A percentile compares a stretch with the other conserved stretches of the same genome.
Evolutionary conservation across 2,888 invertebrate genomes (phyloP).

Genomic region (Portevinia maculata): DNA sequence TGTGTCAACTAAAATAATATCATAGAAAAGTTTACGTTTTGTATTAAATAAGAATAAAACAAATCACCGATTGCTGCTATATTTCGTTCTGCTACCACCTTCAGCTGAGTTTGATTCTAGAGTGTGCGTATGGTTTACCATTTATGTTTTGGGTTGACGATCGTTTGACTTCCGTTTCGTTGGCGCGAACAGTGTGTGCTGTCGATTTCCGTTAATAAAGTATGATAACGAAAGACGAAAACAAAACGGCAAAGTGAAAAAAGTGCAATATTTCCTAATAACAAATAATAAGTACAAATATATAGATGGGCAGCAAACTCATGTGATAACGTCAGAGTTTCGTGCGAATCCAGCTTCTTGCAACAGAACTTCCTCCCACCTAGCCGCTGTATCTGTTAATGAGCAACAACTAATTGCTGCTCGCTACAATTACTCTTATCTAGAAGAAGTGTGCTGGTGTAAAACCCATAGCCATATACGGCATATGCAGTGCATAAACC

Average conservation of each 20-base stretch:
- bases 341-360: neutral
- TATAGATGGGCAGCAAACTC: neutral
- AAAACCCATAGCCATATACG: constrained; percentile 10
- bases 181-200: constrained; percentile 63
- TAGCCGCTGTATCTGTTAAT: neutral
- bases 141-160: constrained; percentile 73
- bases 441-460: constrained; percentile 1
- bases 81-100: constrained; percentile 21
- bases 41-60: constrained; percentile 4
- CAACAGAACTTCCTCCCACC: neutral
- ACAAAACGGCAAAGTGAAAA: constrained; percentile 26
- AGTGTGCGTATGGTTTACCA: constrained; percentile 70
- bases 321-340: neutral
- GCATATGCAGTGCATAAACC: constrained; percentile 12
- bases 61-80: constrained; percentile 34
- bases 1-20: neutral
- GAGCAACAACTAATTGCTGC: constrained; percentile 31
- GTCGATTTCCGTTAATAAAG: constrained; percentile 69
- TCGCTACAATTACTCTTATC: constrained; percentile 30
- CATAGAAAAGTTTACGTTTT: neutral
- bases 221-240: constrained; percentile 30
- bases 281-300: neutral
- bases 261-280: constrained; percentile 17
- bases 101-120: constrained; percentile 51
- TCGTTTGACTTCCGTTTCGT: constrained; percentile 73